A percentile compares a stretch with the other conserved stretches of the same genome.
phyloP scores from a whole-genome alignment of 2,797 vertebrate species.

The Hypotaenidia philippensis region DNA sequence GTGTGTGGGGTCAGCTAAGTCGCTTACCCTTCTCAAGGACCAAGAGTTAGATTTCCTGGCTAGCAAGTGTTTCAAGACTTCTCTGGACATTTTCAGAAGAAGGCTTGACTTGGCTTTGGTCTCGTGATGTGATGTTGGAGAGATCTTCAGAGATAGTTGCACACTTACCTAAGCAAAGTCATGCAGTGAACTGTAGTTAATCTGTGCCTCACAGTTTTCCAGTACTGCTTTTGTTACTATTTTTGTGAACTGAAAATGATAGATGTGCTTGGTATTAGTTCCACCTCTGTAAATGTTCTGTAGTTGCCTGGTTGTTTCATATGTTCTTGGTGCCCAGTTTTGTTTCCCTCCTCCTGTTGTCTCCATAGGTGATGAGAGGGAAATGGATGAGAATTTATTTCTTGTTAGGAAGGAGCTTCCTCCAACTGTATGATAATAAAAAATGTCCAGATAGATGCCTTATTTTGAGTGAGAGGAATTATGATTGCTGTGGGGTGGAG shows the following conservation, averaged over 20 bases:
- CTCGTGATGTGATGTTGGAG: not conserved
- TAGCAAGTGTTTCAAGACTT: not conserved
- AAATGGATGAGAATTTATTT: not conserved
- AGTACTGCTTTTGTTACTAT: not conserved
- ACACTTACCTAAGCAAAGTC: not conserved
- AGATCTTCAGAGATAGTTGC: not conserved
- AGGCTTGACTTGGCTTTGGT: not conserved
- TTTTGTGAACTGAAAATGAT: not conserved
- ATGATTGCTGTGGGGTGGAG: not conserved
- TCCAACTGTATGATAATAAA: not conserved
- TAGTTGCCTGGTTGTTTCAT: not conserved
- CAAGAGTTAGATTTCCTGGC: not conserved
- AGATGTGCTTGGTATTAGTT: not conserved
- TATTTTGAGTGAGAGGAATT: not conserved
- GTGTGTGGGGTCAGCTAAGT: not conserved
- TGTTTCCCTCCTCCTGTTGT: not conserved
- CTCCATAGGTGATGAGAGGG: not conserved
- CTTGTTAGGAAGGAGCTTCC: not conserved
- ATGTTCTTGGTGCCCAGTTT: not conserved
- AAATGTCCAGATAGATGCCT: not conserved
- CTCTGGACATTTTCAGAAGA: not conserved
- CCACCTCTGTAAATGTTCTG: not conserved
- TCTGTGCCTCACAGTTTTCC: not conserved
- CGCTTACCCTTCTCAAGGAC: not conserved
- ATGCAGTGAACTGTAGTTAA: not conserved